A percentile compares a stretch with the other conserved stretches of the same genome.
These are phyloP conservation scores for Hippocampus abdominalis DNA, from an alignment of 2,113 vertebrate genomes.

Conservation along the genomic window DNA sequence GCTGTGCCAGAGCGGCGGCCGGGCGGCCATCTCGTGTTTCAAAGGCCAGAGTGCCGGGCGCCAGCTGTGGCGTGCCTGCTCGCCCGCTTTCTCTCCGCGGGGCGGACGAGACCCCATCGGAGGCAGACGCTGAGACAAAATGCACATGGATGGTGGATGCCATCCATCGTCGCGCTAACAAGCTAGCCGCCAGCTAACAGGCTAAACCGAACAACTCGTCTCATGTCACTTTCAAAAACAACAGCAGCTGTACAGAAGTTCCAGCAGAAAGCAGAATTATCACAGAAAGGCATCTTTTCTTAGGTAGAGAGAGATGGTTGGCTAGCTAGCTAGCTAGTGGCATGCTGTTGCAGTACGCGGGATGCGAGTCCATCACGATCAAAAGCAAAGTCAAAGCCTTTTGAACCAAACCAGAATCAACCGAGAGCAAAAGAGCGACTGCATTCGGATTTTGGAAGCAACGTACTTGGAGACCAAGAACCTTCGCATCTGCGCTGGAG, in stretches of 20 bases:
- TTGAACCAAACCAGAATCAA: no score
- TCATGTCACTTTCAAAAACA: no score
- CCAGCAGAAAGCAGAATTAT: no score
- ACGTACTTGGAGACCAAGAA: constrained; percentile 16
- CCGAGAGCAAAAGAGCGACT: no score
- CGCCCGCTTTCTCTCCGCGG: constrained; percentile 52
- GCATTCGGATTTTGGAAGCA: constrained; percentile 65
- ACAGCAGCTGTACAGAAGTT: no score
- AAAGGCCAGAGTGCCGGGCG: constrained; percentile 75
- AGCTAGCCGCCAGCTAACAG: constrained; percentile 59
- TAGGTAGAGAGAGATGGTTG: no score
- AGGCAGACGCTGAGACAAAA: constrained; percentile 10
- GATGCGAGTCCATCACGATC: no score
- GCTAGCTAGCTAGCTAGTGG: no score
- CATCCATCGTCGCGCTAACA: constrained; percentile 66
- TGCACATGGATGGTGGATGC: constrained; percentile 71
- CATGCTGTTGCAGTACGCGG: no score
- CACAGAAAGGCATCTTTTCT: no score
- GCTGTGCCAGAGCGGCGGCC: constrained; percentile 63
- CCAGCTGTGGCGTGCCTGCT: constrained; percentile 78
- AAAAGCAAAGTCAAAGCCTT: no score
- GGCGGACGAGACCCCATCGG: neutral
- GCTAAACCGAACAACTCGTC: constrained; percentile 34
- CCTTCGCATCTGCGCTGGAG: neutral
- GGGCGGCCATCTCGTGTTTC: constrained; percentile 76